Percentiles rank a stretch among this genome's conserved stretches.
Evolutionary conservation across 2,888 invertebrate species (phyloP).

Genomic region (Phorcus lineatus): DNA sequence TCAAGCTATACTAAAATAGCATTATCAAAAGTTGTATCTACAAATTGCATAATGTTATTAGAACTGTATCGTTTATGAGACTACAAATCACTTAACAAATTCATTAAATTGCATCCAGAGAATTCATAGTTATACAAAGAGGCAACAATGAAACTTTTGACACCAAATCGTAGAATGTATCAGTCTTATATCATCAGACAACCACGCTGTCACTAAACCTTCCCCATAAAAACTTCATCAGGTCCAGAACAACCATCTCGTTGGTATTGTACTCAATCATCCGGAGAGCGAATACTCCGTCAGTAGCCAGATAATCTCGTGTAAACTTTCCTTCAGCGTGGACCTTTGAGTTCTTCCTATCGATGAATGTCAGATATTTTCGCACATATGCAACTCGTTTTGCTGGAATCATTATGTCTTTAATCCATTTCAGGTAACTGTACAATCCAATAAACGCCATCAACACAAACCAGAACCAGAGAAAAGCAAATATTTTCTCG

Average conservation of each 20-base stretch:
- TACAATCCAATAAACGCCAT: conserved; percentile 29
- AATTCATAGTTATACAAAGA: too few species aligned
- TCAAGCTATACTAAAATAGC: too few species aligned
- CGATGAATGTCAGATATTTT: conserved; percentile 29
- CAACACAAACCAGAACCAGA: conserved; percentile 35
- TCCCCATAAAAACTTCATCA: conserved; percentile 24
- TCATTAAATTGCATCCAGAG: too few species aligned
- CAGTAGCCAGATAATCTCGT: conserved; percentile 28
- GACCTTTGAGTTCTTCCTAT: neutral
- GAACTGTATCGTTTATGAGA: too few species aligned
- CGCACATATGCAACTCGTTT: conserved; percentile 21
- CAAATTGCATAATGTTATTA: too few species aligned
- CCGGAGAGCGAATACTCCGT: conserved; percentile 35
- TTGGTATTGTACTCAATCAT: conserved; percentile 36
- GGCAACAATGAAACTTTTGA: too few species aligned
- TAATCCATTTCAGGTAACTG: conserved; percentile 33
- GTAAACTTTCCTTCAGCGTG: conserved; percentile 29
- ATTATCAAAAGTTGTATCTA: too few species aligned
- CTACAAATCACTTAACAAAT: too few species aligned
- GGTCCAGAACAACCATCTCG: conserved; percentile 29
- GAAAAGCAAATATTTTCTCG: conserved; percentile 35
- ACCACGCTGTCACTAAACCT: conserved; percentile 13
- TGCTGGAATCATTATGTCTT: conserved; percentile 26
- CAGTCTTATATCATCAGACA: neutral
- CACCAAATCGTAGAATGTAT: too few species aligned